Base-by-base conservation (phyloP, 2,888 invertebrate species). In the Tetragonula carbonaria region DNA sequence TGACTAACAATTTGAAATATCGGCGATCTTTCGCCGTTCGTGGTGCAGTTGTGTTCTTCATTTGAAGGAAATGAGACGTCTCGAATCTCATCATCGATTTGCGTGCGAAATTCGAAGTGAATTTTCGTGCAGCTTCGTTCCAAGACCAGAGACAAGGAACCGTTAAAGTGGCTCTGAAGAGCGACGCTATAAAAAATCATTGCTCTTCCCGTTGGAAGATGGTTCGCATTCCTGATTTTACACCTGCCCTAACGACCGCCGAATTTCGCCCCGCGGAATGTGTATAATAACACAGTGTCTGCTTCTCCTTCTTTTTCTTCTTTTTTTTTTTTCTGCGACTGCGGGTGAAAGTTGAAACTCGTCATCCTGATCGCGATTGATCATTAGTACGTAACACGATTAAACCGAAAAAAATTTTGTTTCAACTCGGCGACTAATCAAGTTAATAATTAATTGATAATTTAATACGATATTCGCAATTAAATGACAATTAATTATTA, bases 201-300 rank as follows among this genome's bases (percentile, higher is more conserved):
- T 82, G 66, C 78, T 73, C 80, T 78, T 85, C 82, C 85, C 86
- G 85, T 88, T 80, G 72, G 71, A n/a, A n/a, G n/a, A 82, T 77
- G 85, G 51, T 38, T 71, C 65, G 78, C 80, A 85, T 87, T 85
- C 87, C 76, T 80, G 76, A 67, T 77, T 76, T 78, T 53, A 77
- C 80, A 85, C 76, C 76, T 81, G 80, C 55, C 66, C 11, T 18
- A 53, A 21, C 63, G 68, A 55, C 45, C 50, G 28, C 77, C 83
- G 57, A 78, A 78, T 74, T 28, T 71, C 78, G 70, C 53, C 33
- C 67, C 45, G 21, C 33, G 72, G 68, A 84, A 79, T 59, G 74
- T 78, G 62, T 74, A 59, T 59, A 78, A 71, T 66, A 55, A 74
- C 18, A 21, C 2, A 21, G 13, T 6, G 23, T n/a, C 16, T 55